These are phyloP conservation scores for Agapetus fuscipes DNA, from an alignment of 2,888 invertebrate species.

Conservation along the genomic window DNA sequence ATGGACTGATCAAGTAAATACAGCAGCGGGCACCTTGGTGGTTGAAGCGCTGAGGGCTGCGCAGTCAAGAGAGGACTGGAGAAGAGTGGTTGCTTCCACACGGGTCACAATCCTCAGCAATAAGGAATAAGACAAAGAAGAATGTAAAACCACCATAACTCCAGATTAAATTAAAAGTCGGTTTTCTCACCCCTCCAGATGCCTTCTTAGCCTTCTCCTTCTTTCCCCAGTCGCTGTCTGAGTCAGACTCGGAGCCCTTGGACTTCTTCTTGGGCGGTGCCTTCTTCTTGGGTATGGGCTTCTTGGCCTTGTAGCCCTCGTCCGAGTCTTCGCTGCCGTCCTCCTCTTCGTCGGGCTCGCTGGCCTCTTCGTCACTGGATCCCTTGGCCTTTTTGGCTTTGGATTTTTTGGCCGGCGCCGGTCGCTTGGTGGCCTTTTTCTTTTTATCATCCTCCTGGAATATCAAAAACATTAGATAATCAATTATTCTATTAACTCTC, in stretches of 20 bases:
- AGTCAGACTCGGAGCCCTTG: slow-evolving; percentile 57
- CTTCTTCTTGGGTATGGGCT: slow-evolving; percentile 46
- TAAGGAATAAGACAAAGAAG: too few relatives aligned
- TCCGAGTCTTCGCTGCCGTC: slow-evolving; percentile 36
- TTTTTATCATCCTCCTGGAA: slow-evolving; percentile 33
- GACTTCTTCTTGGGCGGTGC: slow-evolving; percentile 36
- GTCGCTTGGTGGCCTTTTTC: slow-evolving; percentile 36
- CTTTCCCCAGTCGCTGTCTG: slow-evolving; percentile 60
- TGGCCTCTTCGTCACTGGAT: slow-evolving; percentile 35
- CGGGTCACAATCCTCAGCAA: too few relatives aligned
- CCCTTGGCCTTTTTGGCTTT: slow-evolving; percentile 40
- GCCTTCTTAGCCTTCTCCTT: slow-evolving; percentile 42
- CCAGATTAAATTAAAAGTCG: too few relatives aligned
- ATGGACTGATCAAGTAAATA: too few relatives aligned
- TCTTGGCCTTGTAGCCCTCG: slow-evolving; percentile 50
- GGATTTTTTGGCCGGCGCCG: slow-evolving; percentile 24
- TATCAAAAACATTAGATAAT: slow-evolving; percentile 3
- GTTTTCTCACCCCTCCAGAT: slow-evolving; percentile 35
- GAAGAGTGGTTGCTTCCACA: too few relatives aligned
- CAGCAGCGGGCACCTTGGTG: too few relatives aligned
- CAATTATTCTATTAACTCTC: too few relatives aligned
- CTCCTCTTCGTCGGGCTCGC: slow-evolving; percentile 32
- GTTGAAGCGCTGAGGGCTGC: too few relatives aligned
- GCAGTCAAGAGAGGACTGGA: too few relatives aligned
- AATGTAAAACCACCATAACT: too few relatives aligned